Conservation (phyloP, 2,888 invertebrate genomes). For the Acleris sparsana region DNA sequence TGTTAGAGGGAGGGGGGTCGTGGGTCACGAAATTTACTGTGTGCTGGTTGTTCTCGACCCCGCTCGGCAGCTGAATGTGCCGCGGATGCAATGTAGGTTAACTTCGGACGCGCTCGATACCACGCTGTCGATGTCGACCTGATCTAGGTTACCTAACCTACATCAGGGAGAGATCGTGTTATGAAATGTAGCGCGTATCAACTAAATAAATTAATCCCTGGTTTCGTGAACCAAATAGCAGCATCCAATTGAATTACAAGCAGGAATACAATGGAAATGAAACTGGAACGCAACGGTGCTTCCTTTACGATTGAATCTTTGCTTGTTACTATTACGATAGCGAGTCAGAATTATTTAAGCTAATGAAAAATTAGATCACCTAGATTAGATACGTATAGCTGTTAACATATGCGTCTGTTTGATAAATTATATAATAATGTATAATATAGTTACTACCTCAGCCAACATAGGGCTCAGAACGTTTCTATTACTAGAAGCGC, state of each 20-base stretch:
- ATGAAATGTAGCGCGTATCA: slow-evolving; percentile 81
- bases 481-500: too few relatives aligned
- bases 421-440: too few relatives aligned
- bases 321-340: too few relatives aligned
- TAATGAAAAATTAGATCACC: too few relatives aligned
- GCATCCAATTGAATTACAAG: slow-evolving; percentile 18
- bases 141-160: slow-evolving; percentile 82
- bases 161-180: slow-evolving; percentile 83
- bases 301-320: too few relatives aligned
- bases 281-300: too few relatives aligned
- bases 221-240: slow-evolving; percentile 56
- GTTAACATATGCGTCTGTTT: too few relatives aligned
- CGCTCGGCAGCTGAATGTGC: slow-evolving; percentile 62
- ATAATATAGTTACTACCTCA: too few relatives aligned
- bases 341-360: too few relatives aligned
- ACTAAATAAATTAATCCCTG: slow-evolving; percentile 69
- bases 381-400: too few relatives aligned
- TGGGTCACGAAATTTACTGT: slow-evolving; percentile 72
- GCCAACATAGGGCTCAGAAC: too few relatives aligned
- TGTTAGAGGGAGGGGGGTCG: slow-evolving; percentile 48
- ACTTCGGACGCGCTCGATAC: slow-evolving; percentile 83
- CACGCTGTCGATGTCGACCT: slow-evolving; percentile 60
- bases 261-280: too few relatives aligned
- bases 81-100: slow-evolving; percentile 55
- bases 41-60: slow-evolving; percentile 73